These are phyloP conservation scores for Cantharis flavilabris DNA, from an alignment of 2,888 invertebrate genomes.

Conservation along the genomic window DNA sequence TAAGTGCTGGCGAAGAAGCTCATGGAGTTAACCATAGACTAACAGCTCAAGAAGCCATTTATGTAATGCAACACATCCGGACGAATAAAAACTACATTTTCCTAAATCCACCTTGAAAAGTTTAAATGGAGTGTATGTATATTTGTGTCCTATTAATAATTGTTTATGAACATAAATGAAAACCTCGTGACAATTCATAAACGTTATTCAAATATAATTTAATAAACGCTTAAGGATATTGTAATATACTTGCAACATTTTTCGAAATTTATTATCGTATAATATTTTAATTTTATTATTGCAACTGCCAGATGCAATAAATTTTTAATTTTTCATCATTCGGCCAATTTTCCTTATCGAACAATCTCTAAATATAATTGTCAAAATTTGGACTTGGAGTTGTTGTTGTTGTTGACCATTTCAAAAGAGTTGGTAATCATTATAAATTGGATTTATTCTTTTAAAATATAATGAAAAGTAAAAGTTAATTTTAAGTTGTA, in stretches of 20 bases:
- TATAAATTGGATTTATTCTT: not conserved
- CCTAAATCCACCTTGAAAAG: not conserved
- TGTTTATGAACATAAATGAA: constrained; percentile 24
- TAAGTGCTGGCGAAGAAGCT: constrained; percentile 2
- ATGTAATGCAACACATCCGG: not conserved
- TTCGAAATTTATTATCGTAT: not conserved
- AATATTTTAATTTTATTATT: not conserved
- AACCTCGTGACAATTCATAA: constrained; percentile 29
- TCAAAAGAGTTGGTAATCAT: not conserved
- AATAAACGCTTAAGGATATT: constrained; percentile 21
- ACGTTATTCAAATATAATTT: constrained; percentile 29
- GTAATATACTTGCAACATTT: not conserved
- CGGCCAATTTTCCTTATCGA: not conserved
- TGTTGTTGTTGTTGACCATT: not conserved
- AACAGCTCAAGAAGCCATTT: not conserved
- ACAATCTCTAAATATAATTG: too few species aligned
- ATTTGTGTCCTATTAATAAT: constrained; percentile 7
- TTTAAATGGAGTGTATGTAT: not conserved
- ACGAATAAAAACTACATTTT: not conserved
- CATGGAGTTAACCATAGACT: not conserved
- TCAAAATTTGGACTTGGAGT: too few species aligned
- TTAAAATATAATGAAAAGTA: not conserved
- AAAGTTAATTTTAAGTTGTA: not conserved
- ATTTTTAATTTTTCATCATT: not conserved
- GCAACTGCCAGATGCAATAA: not conserved